Evolutionary conservation across 2,113 vertebrate species (phyloP).

Genomic region (Centropristis striata): DNA sequence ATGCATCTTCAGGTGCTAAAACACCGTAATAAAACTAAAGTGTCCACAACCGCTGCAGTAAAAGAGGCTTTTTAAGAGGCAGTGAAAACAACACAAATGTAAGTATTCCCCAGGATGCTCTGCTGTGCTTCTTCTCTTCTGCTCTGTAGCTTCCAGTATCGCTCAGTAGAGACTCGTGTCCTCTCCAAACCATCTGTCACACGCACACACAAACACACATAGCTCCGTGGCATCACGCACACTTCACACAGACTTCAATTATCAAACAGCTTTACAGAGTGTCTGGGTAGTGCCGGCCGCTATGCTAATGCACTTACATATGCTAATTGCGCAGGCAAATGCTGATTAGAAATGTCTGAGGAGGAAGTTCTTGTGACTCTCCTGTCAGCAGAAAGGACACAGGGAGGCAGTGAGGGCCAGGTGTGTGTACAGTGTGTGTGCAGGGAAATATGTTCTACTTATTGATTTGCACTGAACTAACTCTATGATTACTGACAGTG

Average conservation of each 20-base stretch:
- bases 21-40: constrained; percentile 41
- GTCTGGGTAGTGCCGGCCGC: constrained; percentile 35
- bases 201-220: constrained; percentile 13
- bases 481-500: constrained; percentile 35
- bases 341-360: constrained; percentile 57
- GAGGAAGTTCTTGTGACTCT: constrained; percentile 41
- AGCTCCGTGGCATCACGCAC: constrained; percentile 32
- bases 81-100: constrained; percentile 58
- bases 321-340: constrained; percentile 58
- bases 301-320: constrained; percentile 62
- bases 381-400: constrained; percentile 52
- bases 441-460: not conserved
- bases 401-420: not conserved
- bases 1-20: constrained; percentile 52
- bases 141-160: constrained; percentile 50
- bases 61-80: constrained; percentile 58
- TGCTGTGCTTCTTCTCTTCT: constrained; percentile 27
- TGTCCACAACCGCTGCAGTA: constrained; percentile 45
- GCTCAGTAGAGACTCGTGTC: constrained; percentile 65
- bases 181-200: constrained; percentile 74
- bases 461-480: constrained; percentile 47
- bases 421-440: constrained; percentile 21
- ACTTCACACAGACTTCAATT: constrained; percentile 72
- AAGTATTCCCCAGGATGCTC: constrained; percentile 49
- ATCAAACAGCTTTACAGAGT: constrained; percentile 70